Evolutionary conservation across 2,888 invertebrate species (phyloP), one percentile per base, ranked within the genome.

Genomic region (Rotaria macrura): DNA sequence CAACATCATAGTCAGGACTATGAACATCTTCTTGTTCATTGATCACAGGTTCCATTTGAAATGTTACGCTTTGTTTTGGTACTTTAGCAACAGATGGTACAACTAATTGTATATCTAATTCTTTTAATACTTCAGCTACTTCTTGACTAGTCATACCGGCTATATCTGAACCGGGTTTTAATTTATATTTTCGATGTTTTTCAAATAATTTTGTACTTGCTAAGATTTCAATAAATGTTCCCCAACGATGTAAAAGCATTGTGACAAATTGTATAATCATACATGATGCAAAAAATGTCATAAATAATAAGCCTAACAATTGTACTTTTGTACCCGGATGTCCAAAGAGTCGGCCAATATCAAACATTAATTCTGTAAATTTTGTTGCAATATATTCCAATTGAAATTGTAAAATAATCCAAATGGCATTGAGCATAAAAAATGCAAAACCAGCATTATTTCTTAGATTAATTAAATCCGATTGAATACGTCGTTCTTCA

Each of bases 391-490:
- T 84, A 54, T 86, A 86, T 54, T 86, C 86, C 20, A 83, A 86
- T 55, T 86, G 86, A 84, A 84, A 85, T 55, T 86, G 86, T 74
- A 97, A 95, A 91, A 98, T 94, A 90, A 98, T 96, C 93, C 97
- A 98, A 89, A 98, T 94, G 88, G 96, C 96, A 93, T 98, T 98
- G 92, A 96, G 92, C 96, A 98, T 97, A 93, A 97, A 95, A 93
- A 98, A 97, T 87, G 89, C 89, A 84, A 89, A 87, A 84, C 89
- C 88, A 87, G 89, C 95, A 89, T 95, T 94, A 93, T 97, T 96
- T 91, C 97, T 93, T 89, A 98, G 93, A 91, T 96, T 96, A 93
- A 95, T 95, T 91, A 98, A 93, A 40, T 88, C 87, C 14, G 85
- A 87, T 12, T 86, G 85, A 9, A 88, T 87, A 34, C 88, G 87